These are phyloP conservation scores for Bombus waltoni DNA, from an alignment of 1,140 invertebrate genomes.

Conservation along the genomic window DNA sequence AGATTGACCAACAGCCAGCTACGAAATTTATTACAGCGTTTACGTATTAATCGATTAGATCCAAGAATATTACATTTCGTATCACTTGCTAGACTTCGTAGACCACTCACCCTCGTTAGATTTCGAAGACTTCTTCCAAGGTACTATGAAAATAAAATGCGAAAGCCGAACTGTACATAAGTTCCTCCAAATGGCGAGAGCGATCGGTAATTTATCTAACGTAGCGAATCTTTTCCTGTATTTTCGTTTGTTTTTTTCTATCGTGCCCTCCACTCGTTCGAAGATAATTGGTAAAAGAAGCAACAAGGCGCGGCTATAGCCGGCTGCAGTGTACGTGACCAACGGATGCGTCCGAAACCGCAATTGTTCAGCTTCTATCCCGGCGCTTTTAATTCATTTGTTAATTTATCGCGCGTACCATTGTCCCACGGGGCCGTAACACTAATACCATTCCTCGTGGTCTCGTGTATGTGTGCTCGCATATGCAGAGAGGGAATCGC, in stretches of 20 bases:
- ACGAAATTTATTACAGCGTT: no score
- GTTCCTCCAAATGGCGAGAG: no score
- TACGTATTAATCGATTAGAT: no score
- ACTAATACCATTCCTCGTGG: neutral
- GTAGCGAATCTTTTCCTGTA: neutral
- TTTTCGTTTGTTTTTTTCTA: neutral
- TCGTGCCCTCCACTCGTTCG: neutral
- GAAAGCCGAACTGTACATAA: no score
- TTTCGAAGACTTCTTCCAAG: no score
- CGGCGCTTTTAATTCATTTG: slow-evolving; percentile 70
- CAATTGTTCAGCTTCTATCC: slow-evolving; percentile 66
- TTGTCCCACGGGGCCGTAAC: slow-evolving; percentile 23
- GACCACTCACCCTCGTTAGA: no score
- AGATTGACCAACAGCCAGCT: no score
- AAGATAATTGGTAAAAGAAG: slow-evolving; percentile 44
- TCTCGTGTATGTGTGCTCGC: neutral
- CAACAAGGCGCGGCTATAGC: slow-evolving; percentile 9
- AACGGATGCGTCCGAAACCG: slow-evolving; percentile 27
- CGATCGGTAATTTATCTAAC: slow-evolving; percentile 14
- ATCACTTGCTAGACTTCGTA: no score
- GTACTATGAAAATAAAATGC: no score
- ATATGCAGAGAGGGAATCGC: neutral
- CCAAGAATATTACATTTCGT: no score
- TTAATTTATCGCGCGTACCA: slow-evolving; percentile 63
- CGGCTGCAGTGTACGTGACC: slow-evolving; percentile 42